Base-by-base conservation (phyloP, 1,140 invertebrate genomes). In the Aphidius ervi region DNA sequence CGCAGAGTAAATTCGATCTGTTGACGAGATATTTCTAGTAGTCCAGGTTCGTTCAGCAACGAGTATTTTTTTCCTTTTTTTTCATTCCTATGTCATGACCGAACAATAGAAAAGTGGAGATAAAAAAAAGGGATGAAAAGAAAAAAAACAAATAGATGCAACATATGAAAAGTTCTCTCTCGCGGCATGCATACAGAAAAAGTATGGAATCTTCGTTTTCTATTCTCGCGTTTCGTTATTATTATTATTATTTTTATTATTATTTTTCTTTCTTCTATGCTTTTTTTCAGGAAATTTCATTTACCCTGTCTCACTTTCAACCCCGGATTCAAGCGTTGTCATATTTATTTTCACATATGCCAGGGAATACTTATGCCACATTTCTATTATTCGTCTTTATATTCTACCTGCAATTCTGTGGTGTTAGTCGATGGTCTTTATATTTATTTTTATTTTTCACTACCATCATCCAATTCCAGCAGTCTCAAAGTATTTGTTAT, bases 201-300 rank as follows among this genome's bases (percentile, higher is more conserved):
- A 48, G 46, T 8, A 6, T 31, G 23, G 49, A 50, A 50, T 50
- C 49, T 50, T 50, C 49, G 6, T 50, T 50, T 37, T 31, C 49
- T 50, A 50, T 50, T 31, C 23, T 31, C 4, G 23, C 23, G 23
- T 31, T 31, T 31, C 1, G 4, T 31, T 31, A 31, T 31, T 31
- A 31, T 31, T 31, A 4, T 4, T 31, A 31, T 31, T 4, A 31
- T 31, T 16, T 16, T 16, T 31, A 31, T 31, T 31, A 31, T 31
- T 10, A 43, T 7, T 7, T 31, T 50, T 4, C 6, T 6, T 23
- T 50, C 16, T 20, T 31, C 6, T 50, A 31, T 43, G 4, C 3
- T 50, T 50, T 50, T 31, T 23, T 23, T 3, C 31, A 31, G 16
- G 6, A 9, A 23, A 5, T 50, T 50, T 50, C 49, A 50, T 50